Conservation (phyloP, 2,797 vertebrate species). For the Falco concolor region DNA sequence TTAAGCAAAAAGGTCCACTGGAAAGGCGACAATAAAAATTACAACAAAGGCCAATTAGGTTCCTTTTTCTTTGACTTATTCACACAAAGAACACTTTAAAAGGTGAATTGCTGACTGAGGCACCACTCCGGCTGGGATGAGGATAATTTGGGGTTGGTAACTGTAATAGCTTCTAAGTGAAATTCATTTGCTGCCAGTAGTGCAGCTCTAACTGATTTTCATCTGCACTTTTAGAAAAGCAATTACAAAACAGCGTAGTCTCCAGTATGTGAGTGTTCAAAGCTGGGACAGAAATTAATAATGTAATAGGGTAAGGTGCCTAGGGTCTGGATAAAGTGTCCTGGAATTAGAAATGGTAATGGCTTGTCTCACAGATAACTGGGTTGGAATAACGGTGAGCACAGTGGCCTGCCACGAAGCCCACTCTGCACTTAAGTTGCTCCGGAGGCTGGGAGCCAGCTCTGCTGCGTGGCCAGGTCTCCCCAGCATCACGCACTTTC, state of each 20-base stretch:
- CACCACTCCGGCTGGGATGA: background rate
- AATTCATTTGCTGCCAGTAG: constrained; percentile 23
- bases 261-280: background rate
- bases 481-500: background rate
- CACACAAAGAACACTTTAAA: constrained; percentile 28
- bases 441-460: background rate
- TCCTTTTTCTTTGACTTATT: background rate
- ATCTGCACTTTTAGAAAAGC: constrained; percentile 17
- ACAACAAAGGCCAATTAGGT: background rate
- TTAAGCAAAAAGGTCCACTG: background rate
- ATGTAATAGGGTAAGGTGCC: background rate
- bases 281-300: constrained; percentile 14
- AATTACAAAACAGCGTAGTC: background rate
- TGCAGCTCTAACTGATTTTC: constrained; percentile 17
- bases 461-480: background rate
- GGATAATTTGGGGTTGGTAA: constrained; percentile 22
- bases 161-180: constrained; percentile 14
- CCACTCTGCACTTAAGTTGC: background rate
- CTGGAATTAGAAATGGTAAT: background rate
- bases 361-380: background rate
- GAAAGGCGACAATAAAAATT: constrained; percentile 17
- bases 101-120: constrained; percentile 34
- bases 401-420: background rate
- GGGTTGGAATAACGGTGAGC: background rate
- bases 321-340: background rate